phyloP scores from a whole-genome alignment of 2,113 vertebrate species.

The Larimichthys crocea region DNA sequence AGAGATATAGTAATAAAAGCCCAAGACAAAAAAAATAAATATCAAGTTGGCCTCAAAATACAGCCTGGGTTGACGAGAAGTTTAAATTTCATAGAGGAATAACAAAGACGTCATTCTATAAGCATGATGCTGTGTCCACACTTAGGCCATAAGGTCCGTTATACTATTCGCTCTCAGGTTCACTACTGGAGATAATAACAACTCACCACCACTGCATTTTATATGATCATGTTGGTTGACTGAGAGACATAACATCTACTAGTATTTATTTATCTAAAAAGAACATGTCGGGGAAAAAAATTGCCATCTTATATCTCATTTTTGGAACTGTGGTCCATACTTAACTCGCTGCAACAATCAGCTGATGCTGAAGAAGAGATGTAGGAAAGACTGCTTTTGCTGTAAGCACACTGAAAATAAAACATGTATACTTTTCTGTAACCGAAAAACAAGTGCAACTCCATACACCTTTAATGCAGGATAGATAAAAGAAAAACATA shows the following conservation, averaged over 20 bases:
- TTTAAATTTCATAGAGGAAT: not conserved
- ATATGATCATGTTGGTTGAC: slow-evolving; percentile 37
- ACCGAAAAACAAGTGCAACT: not conserved
- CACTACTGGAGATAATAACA: slow-evolving; percentile 43
- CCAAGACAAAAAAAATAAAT: not conserved
- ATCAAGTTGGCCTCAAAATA: not conserved
- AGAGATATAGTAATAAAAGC: not conserved
- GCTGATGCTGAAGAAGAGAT: slow-evolving; percentile 10
- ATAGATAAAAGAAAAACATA: slow-evolving; percentile 8
- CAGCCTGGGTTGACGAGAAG: not conserved
- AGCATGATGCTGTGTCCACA: slow-evolving; percentile 10
- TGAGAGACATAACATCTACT: slow-evolving; percentile 34
- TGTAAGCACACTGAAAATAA: slow-evolving; percentile 5
- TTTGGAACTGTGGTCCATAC: slow-evolving; percentile 45
- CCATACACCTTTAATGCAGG: not conserved
- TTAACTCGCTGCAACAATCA: slow-evolving; percentile 33
- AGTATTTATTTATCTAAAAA: slow-evolving; percentile 52
- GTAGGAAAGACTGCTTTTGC: slow-evolving; percentile 4
- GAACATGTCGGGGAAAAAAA: slow-evolving; percentile 13
- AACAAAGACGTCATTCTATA: slow-evolving; percentile 1
- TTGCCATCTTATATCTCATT: slow-evolving; percentile 36
- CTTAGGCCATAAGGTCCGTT: slow-evolving; percentile 21
- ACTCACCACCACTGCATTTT: slow-evolving; percentile 45
- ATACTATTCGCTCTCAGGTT: slow-evolving; percentile 36
- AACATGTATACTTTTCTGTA: not conserved